Base-by-base conservation (phyloP, 2,888 invertebrate genomes). In the Sphecodes monilicornis region DNA sequence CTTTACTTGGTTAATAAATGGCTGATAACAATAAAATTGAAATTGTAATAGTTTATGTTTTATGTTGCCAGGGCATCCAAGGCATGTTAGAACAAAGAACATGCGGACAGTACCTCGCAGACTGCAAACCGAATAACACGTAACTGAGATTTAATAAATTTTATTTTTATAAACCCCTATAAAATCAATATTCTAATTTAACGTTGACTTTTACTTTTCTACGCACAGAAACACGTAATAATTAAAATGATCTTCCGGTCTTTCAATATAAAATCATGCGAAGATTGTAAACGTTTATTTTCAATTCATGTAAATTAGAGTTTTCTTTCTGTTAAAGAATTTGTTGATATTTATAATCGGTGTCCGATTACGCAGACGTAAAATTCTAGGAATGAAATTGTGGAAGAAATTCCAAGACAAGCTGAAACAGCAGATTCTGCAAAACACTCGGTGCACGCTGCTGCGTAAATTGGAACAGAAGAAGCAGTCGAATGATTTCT, bases 381-480 rank as follows among this genome's bases (percentile, higher is more conserved):
- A 4, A 13, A 26, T 57, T 26, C 4, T 26, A 26, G 13, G 26
- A 26, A 26, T 0, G 4, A 13, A 26, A 32, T 64, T 32, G 64
- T 18, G 29, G 64, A 32, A 64, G 18, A 18, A 32, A 64, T 64
- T 29, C 64, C 16, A 32, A 32, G 64, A 16, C 6, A 18, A 16
- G 3, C 32, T 64, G 18, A 1, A 8, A 64, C 1, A 32, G 18
- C 29, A 32, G 18, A 29, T 64, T 64, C 64, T 64, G 64, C 64
- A 64, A 29, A 32, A 18, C 26, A 5, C 57, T 57, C 5, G n/a
- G 26, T 26, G 26, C 57, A 2, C 64, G 64, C 64, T 64, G 64
- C 29, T 64, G 64, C 64, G 66, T 36, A 66, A 66, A 36, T 36
- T 36, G 36, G 32, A 66, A 22, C 66, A 66, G 39, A 54, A 57